phyloP scores from a whole-genome alignment of 2,113 vertebrate genomes.

The Mystacornis crossleyi region DNA sequence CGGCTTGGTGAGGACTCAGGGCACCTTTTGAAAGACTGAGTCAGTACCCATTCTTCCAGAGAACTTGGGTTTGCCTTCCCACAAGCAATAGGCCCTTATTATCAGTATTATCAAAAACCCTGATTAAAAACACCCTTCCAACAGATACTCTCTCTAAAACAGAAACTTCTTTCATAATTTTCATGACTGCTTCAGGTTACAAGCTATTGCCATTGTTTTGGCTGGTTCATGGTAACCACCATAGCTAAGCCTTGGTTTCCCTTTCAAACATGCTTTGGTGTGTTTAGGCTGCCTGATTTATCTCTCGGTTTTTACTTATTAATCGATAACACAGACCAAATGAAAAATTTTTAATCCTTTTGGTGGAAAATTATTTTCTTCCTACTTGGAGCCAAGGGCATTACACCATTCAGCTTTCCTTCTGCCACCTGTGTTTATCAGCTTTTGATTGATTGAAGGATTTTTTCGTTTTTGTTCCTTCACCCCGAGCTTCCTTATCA shows the following conservation, averaged over 20 bases:
- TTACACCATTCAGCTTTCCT: background rate
- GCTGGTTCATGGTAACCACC: background rate
- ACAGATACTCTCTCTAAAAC: background rate
- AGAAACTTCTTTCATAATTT: background rate
- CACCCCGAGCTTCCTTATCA: rapidly evolving
- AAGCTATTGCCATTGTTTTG: background rate
- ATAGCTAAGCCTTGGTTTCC: background rate
- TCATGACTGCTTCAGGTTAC: background rate
- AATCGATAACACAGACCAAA: background rate
- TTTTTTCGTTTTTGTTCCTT: background rate
- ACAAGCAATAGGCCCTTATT: background rate
- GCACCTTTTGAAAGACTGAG: background rate
- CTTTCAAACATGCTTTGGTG: background rate
- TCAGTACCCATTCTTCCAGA: background rate
- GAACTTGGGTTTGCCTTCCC: background rate
- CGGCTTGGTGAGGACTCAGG: background rate
- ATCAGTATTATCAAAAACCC: background rate
- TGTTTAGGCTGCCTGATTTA: background rate
- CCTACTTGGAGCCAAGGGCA: background rate
- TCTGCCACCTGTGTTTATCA: background rate
- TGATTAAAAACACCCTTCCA: background rate
- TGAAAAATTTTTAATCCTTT: background rate
- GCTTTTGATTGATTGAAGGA: background rate
- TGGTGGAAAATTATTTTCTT: background rate
- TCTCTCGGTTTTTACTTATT: background rate